Conservation (phyloP, 2,113 vertebrate species). For the Pangasianodon hypophthalmus region DNA sequence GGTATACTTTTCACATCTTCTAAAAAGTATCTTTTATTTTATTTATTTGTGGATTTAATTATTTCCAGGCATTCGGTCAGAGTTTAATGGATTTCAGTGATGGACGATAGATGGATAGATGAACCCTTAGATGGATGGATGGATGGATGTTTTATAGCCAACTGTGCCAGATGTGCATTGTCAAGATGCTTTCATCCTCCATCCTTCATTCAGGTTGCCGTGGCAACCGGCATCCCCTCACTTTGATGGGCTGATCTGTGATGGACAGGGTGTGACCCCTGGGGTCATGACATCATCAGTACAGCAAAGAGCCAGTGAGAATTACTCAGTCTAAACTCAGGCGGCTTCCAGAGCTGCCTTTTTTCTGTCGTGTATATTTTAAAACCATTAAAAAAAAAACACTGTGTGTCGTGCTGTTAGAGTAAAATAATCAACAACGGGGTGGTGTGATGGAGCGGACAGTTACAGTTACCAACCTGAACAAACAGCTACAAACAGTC, state of each 20-base stretch:
- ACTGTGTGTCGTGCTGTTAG: not conserved
- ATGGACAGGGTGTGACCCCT: conserved; percentile 45
- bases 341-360: not conserved
- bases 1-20: too few relatives aligned
- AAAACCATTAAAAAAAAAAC: not conserved
- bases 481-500: too few relatives aligned
- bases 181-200: conserved; percentile 5
- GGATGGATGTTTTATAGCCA: not conserved
- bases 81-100: not conserved
- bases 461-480: too few relatives aligned
- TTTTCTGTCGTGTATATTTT: not conserved
- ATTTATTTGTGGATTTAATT: not conserved
- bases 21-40: not conserved
- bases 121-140: not conserved
- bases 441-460: too few relatives aligned
- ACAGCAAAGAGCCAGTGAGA: not conserved
- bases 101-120: not conserved
- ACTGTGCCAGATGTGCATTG: not conserved
- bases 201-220: conserved; percentile 35
- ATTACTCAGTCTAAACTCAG: not conserved
- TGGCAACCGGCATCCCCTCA: conserved; percentile 47
- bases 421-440: not conserved
- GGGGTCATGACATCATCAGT: conserved; percentile 44
- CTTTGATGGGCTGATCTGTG: conserved; percentile 43
- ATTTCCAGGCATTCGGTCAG: not conserved